phyloP scores from a whole-genome alignment of 2,113 vertebrate genomes.

The Heliornis fulica region DNA sequence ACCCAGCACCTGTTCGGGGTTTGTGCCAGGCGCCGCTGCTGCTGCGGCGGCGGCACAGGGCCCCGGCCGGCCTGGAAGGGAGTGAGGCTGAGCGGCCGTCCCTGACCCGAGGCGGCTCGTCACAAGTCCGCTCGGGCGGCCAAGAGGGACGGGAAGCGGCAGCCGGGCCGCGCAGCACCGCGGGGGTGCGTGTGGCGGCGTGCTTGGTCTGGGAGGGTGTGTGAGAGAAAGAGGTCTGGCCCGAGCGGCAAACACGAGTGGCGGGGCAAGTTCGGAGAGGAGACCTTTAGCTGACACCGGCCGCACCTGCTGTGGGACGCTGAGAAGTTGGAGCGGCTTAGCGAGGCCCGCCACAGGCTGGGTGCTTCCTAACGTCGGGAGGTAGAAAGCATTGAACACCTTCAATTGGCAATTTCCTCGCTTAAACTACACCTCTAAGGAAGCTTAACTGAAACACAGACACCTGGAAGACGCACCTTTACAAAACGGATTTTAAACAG shows the following conservation, averaged over 20 bases:
- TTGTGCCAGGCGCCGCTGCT: background rate
- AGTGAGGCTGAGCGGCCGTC: background rate
- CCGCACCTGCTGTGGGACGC: accelerated
- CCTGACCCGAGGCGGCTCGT: background rate
- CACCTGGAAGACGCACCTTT: background rate
- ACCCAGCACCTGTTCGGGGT: background rate
- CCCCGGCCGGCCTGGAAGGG: background rate
- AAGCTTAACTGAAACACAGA: background rate
- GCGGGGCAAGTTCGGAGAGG: background rate
- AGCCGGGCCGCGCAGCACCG: background rate
- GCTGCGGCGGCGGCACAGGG: background rate
- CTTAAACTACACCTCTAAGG: background rate
- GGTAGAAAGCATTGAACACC: background rate
- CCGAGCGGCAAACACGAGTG: background rate
- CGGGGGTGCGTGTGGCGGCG: accelerated
- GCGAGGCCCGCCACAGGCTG: accelerated
- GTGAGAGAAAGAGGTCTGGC: no score
- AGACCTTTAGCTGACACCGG: background rate
- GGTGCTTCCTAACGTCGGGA: background rate
- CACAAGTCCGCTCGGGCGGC: background rate
- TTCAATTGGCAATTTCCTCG: background rate
- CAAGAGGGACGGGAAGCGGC: no score
- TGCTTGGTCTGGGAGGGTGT: accelerated
- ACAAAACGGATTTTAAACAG: background rate
- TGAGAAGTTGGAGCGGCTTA: background rate